Conservation (phyloP, 2,797 vertebrate species). For the Bradypus variegatus region DNA sequence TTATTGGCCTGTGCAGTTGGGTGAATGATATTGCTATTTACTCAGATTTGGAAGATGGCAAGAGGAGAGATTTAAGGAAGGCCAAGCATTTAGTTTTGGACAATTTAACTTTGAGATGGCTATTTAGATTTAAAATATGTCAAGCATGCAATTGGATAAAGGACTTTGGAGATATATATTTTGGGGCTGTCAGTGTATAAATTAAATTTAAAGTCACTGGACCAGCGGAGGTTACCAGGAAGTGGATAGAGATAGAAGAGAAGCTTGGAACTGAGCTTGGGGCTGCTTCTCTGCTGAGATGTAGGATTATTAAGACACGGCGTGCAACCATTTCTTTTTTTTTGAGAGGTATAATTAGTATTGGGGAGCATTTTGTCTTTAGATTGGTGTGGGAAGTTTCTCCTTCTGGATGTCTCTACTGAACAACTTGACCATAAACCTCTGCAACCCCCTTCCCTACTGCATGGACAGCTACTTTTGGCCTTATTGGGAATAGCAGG, state of each 20-base stretch:
- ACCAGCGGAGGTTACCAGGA: background rate
- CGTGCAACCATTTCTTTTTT: background rate
- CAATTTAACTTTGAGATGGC: background rate
- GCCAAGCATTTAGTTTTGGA: background rate
- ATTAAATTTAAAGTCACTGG: background rate
- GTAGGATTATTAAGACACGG: background rate
- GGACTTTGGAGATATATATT: background rate
- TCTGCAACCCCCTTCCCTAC: background rate
- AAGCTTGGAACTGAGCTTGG: background rate
- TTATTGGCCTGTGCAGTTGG: background rate
- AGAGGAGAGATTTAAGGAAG: background rate
- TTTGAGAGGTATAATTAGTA: background rate
- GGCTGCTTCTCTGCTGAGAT: background rate
- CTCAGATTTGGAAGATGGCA: background rate
- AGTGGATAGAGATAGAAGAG: background rate
- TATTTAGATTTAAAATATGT: background rate
- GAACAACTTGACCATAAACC: background rate
- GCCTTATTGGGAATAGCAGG: no score
- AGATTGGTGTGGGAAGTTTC: background rate
- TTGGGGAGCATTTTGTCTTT: background rate
- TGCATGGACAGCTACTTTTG: background rate
- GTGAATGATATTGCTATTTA: background rate
- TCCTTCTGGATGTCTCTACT: background rate
- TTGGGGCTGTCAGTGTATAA: background rate
- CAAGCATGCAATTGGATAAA: background rate